Conservation (phyloP, 2,888 invertebrate genomes). For the Axea sp. region DNA sequence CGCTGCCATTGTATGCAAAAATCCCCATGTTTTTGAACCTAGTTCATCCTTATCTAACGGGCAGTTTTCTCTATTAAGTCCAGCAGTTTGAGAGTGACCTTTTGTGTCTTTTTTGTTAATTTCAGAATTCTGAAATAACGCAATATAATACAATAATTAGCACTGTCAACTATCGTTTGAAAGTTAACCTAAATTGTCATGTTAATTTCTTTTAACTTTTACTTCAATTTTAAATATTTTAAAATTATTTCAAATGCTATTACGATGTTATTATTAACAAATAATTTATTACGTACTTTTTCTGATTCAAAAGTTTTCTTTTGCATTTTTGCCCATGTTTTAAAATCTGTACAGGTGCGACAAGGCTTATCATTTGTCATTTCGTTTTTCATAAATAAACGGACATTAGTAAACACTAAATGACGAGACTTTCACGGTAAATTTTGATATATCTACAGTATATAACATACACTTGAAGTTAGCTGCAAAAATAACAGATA, state of each 20-base stretch:
- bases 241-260: too few relatives aligned
- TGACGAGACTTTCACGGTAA: too few relatives aligned
- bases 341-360: constrained; percentile 86
- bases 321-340: constrained; percentile 85
- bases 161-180: not conserved
- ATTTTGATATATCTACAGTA: too few relatives aligned
- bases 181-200: constrained; percentile 4
- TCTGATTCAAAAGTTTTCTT: constrained; percentile 78
- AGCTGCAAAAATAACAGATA: too few relatives aligned
- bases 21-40: constrained; percentile 92
- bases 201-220: too few relatives aligned
- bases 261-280: not conserved
- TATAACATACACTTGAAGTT: too few relatives aligned
- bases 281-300: constrained; percentile 65
- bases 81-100: constrained; percentile 36
- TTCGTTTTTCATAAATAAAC: too few relatives aligned
- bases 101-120: constrained; percentile 60
- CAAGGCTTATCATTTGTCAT: constrained; percentile 81
- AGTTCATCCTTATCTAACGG: constrained; percentile 89
- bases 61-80: constrained; percentile 81
- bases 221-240: too few relatives aligned
- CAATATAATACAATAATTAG: not conserved
- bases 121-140: constrained; percentile 56
- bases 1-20: constrained; percentile 97
- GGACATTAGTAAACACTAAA: too few relatives aligned